These are phyloP conservation scores for Delia radicum DNA, from an alignment of 1,140 invertebrate species.

Conservation along the genomic window DNA sequence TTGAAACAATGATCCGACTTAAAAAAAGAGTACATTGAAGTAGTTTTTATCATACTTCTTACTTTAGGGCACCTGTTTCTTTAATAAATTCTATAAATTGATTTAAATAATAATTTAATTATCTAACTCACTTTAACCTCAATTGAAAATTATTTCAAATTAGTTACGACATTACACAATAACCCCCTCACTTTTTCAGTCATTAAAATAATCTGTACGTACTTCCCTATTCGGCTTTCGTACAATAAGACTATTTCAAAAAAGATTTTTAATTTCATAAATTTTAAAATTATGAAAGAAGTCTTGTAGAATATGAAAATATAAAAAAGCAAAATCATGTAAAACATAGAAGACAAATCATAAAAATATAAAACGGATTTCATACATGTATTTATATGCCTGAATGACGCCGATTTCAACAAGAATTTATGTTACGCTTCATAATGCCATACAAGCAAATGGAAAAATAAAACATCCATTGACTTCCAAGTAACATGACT, in stretches of 20 bases:
- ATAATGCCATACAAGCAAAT: neutral
- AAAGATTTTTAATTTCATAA: neutral
- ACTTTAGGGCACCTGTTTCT: too few species aligned
- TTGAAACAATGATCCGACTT: too few species aligned
- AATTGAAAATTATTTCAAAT: too few species aligned
- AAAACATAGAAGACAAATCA: neutral
- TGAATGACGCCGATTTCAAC: conserved; percentile 18
- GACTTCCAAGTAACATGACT: too few species aligned
- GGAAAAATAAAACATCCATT: too few species aligned
- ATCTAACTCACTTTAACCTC: too few species aligned
- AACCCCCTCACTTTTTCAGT: neutral
- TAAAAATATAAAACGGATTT: neutral
- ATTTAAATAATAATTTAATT: too few species aligned
- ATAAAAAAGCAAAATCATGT: neutral
- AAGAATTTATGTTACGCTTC: conserved; percentile 11
- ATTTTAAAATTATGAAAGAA: neutral
- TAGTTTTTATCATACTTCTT: too few species aligned
- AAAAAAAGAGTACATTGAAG: too few species aligned
- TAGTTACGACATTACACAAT: neutral
- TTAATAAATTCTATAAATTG: too few species aligned
- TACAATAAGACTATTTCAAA: neutral
- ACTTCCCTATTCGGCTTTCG: neutral
- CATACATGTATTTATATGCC: neutral
- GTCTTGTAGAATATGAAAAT: neutral
- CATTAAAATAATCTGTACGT: neutral